phyloP scores from a whole-genome alignment of 2,797 vertebrate species.

The Oceanodroma leucorhoa region DNA sequence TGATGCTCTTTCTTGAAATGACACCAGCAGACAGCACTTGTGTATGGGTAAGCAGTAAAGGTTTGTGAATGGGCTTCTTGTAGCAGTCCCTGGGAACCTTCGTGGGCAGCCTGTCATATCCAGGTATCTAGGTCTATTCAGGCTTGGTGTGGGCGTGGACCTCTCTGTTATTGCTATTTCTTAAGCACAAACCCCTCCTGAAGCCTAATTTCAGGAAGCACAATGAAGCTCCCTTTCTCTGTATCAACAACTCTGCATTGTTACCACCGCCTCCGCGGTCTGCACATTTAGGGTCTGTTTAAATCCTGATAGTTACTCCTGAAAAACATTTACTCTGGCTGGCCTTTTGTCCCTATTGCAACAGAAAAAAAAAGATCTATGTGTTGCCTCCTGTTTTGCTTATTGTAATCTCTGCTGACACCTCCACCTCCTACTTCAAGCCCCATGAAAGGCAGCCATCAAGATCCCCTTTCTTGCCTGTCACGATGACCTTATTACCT shows the following conservation, averaged over 20 bases:
- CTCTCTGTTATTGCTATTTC: background rate
- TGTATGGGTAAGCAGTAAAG: background rate
- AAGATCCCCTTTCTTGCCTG: conserved; percentile 14
- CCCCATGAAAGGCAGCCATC: background rate
- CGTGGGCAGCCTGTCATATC: background rate
- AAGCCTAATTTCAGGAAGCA: background rate
- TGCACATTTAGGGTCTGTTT: background rate
- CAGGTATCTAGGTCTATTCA: background rate
- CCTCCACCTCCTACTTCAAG: background rate
- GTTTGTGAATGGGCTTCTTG: background rate
- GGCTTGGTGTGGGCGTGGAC: background rate
- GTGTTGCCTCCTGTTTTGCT: background rate
- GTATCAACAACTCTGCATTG: background rate
- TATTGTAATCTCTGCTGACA: conserved; percentile 15
- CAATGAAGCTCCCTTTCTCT: background rate
- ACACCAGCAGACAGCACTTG: rapidly evolving
- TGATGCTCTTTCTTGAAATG: background rate
- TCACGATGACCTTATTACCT: conserved; percentile 33
- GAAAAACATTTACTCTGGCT: background rate
- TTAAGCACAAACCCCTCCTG: background rate
- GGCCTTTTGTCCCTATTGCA: background rate
- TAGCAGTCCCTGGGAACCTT: background rate
- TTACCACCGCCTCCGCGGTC: background rate
- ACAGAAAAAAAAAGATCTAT: background rate
- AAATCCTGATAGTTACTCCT: conserved; percentile 6